A percentile compares a stretch with the other conserved stretches of the same genome.
Conservation (phyloP, 2,797 vertebrate species). For the Rhadinocentrus ornatus region DNA sequence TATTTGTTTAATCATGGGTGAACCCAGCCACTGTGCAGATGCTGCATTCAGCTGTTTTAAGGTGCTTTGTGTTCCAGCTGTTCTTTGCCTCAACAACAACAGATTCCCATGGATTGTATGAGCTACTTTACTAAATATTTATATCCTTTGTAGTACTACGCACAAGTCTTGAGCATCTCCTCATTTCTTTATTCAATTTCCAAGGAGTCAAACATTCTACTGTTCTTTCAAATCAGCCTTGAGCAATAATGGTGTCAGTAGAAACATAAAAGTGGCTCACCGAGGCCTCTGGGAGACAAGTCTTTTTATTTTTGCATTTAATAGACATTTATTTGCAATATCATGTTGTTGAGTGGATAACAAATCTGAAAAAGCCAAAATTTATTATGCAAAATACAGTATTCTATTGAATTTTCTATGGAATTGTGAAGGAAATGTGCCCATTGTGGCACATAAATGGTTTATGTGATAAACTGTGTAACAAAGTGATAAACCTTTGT, state of each 20-base stretch:
- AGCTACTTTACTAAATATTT: conserved; percentile 1
- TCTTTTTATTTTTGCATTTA: too few species aligned
- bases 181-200: background rate
- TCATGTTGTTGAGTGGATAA: too few species aligned
- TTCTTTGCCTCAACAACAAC: conserved; percentile 5
- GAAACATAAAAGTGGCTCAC: too few species aligned
- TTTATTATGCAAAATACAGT: too few species aligned
- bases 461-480: too few species aligned
- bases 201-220: background rate
- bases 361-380: too few species aligned
- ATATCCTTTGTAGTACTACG: background rate
- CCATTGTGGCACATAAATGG: too few species aligned
- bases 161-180: background rate
- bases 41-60: conserved; percentile 53
- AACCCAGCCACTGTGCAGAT: conserved; percentile 54
- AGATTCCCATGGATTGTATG: conserved; percentile 27
- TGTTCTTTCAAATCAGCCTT: background rate
- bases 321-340: too few species aligned
- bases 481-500: too few species aligned
- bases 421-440: too few species aligned
- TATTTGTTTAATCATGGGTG: conserved; percentile 49
- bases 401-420: too few species aligned
- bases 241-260: background rate
- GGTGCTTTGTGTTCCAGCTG: conserved; percentile 47
- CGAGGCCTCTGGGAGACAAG: too few species aligned